Conservation (phyloP, 2,797 vertebrate genomes). For the Typhlichthys subterraneus region DNA sequence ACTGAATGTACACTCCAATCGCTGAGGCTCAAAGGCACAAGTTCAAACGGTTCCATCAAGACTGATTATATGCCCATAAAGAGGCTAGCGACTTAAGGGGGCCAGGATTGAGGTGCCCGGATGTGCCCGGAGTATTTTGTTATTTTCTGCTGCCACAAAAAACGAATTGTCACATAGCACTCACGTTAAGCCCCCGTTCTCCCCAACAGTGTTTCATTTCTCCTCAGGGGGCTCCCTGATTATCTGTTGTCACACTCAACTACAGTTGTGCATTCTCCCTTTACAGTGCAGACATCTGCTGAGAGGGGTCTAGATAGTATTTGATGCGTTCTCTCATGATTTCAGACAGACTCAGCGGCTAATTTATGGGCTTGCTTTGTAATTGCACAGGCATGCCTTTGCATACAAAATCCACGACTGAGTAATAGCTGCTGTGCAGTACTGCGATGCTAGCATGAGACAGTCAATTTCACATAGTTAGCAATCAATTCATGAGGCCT, state of each 20-base stretch:
- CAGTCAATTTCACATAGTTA: conserved; percentile 59
- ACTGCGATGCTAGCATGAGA: conserved; percentile 35
- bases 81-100: no score
- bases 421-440: conserved; percentile 49
- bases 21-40: no score
- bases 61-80: no score
- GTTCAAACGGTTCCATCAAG: no score
- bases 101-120: no score
- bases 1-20: no score
- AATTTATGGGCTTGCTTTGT: conserved; percentile 66
- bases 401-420: conserved; percentile 50
- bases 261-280: conserved; percentile 29
- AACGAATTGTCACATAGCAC: conserved; percentile 31
- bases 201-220: conserved; percentile 31
- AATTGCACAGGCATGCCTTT: conserved; percentile 51
- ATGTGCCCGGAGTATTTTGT: no score
- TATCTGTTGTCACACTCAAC: conserved; percentile 48
- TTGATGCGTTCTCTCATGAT: conserved; percentile 60
- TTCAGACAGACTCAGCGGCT: conserved; percentile 59
- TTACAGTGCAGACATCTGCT: conserved; percentile 36
- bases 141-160: neutral
- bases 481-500: conserved; percentile 58
- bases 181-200: conserved; percentile 28
- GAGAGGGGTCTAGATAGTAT: conserved; percentile 44
- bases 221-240: conserved; percentile 42